Evolutionary conservation across 2,113 vertebrate genomes (phyloP).

Genomic region (Tragelaphus buxtoni): DNA sequence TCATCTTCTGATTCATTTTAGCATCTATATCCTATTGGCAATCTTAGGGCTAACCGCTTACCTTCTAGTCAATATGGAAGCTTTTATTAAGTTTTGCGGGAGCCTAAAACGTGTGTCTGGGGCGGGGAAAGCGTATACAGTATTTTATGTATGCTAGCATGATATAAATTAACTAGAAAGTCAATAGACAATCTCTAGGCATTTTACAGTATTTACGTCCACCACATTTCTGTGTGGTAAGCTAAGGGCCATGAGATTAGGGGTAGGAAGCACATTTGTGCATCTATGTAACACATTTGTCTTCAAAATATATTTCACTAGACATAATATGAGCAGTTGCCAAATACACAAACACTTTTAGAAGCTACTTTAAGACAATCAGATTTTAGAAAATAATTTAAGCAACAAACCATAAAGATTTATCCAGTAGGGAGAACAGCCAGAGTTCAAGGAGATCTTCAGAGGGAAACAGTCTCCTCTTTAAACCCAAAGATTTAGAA

Average conservation of each 20-base stretch:
- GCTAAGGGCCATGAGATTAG: not conserved
- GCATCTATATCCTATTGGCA: not conserved
- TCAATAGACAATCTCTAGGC: not conserved
- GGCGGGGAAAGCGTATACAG: accelerated
- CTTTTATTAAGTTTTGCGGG: not conserved
- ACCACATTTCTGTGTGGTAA: not conserved
- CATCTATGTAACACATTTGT: not conserved
- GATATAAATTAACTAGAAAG: not conserved
- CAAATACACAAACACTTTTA: not conserved
- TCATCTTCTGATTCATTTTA: not conserved
- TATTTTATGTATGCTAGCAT: not conserved
- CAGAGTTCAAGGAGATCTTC: not conserved
- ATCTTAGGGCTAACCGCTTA: not conserved
- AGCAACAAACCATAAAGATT: not conserved
- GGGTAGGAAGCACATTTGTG: not conserved
- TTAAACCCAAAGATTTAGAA: not conserved
- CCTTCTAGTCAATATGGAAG: not conserved
- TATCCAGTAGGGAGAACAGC: not conserved
- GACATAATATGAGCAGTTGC: too few species aligned
- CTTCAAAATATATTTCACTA: not conserved
- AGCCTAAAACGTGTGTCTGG: not conserved
- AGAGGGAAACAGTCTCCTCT: not conserved
- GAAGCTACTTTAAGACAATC: not conserved
- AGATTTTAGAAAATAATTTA: not conserved
- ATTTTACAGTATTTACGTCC: not conserved